These are phyloP conservation scores for Bungarus multicinctus DNA, from an alignment of 2,113 vertebrate genomes.

Conservation along the genomic window DNA sequence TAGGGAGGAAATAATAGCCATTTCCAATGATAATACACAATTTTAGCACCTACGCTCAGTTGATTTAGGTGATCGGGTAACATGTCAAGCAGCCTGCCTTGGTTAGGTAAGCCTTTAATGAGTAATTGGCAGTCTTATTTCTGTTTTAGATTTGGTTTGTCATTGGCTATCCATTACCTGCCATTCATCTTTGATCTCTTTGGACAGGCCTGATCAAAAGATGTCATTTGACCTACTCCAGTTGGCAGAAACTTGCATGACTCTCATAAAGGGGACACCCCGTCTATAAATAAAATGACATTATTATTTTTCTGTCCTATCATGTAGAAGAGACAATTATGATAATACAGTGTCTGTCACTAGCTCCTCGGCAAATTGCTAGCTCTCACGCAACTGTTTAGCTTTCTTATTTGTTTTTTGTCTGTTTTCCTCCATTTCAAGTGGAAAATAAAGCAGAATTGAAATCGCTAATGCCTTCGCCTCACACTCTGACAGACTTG, in stretches of 20 bases:
- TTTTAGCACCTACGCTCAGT: conserved; percentile 89
- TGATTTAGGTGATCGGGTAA: conserved; percentile 94
- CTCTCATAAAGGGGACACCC: conserved; percentile 94
- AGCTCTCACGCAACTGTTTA: conserved; percentile 86
- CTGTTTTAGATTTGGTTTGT: conserved; percentile 95
- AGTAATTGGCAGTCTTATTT: conserved; percentile 98
- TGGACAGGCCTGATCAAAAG: conserved; percentile 99
- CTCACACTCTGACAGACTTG: conserved; percentile 70
- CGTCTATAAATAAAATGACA: conserved; percentile 99
- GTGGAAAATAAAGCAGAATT: conserved; percentile 83
- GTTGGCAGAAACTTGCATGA: conserved; percentile 91
- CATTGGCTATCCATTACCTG: conserved; percentile 97
- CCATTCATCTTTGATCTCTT: conserved; percentile 99
- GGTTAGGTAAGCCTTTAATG: conserved; percentile 92
- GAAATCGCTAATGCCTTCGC: conserved; percentile 80
- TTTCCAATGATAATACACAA: conserved; percentile 99
- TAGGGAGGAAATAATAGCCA: conserved; percentile 99
- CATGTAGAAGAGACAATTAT: conserved; percentile 99
- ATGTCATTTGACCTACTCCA: conserved; percentile 96
- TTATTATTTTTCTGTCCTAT: conserved; percentile 99
- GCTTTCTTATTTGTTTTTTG: conserved; percentile 85
- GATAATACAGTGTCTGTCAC: conserved; percentile 95
- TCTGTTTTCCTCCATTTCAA: conserved; percentile 84
- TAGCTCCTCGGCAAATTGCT: conserved; percentile 87
- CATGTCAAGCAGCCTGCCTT: conserved; percentile 88